Evolutionary conservation across 1,140 invertebrate genomes (phyloP).

Genomic region (Magallana gigas): DNA sequence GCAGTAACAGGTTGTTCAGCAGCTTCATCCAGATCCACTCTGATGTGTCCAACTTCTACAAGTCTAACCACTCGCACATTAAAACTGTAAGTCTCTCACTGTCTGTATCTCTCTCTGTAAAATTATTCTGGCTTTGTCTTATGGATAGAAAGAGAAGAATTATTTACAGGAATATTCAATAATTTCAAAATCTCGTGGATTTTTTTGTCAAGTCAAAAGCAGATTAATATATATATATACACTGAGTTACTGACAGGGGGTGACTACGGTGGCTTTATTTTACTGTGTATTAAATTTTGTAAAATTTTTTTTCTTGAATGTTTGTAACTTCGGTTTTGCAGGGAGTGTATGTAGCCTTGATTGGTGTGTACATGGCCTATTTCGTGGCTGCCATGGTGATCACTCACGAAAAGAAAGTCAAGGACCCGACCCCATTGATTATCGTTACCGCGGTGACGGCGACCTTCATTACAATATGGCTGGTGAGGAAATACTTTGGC

Average conservation of each 20-base stretch:
- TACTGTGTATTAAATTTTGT: no score
- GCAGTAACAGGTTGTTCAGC: conserved; percentile 40
- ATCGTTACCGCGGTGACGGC: conserved; percentile 35
- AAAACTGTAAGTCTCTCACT: conserved; percentile 33
- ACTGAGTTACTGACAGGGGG: no score
- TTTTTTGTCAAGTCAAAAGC: no score
- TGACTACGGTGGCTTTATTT: no score
- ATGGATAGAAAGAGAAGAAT: background rate
- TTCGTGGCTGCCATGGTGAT: conserved; percentile 50
- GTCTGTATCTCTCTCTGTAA: no score
- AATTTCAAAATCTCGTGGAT: no score
- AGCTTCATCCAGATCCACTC: conserved; percentile 50
- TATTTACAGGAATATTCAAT: background rate
- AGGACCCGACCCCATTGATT: conserved; percentile 52
- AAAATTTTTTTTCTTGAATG: background rate
- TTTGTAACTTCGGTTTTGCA: conserved; percentile 23
- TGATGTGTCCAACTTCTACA: conserved; percentile 44
- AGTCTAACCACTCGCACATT: conserved; percentile 41
- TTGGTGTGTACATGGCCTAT: conserved; percentile 45
- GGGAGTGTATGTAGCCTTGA: conserved; percentile 44
- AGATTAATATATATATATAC: no score
- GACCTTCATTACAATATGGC: conserved; percentile 14
- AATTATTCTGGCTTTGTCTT: no score
- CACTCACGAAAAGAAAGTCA: conserved; percentile 29
- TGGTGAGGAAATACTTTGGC: conserved; percentile 40